Evolutionary conservation across 2,888 invertebrate species (phyloP).

Genomic region (Polymixis lichenea): DNA sequence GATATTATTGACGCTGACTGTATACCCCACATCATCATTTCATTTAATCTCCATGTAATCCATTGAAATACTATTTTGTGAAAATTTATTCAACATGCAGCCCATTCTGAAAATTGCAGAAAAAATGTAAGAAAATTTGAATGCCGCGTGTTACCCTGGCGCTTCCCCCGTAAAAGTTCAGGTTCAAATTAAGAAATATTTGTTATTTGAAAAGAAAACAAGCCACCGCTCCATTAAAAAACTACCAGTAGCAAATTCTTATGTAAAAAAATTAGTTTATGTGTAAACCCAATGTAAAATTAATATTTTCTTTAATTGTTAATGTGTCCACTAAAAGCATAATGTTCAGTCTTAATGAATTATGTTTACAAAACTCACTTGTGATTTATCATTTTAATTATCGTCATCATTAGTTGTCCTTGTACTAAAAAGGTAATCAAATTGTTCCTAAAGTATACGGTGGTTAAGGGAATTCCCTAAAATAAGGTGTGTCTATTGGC

Average conservation of each 20-base stretch:
- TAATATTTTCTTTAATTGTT: background rate
- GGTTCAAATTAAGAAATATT: background rate
- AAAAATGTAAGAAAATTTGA: no score
- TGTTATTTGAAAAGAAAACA: background rate
- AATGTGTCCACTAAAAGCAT: background rate
- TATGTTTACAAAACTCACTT: constrained; percentile 30
- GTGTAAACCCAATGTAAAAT: background rate
- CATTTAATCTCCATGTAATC: no score
- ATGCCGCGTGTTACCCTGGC: no score
- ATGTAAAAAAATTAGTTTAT: background rate
- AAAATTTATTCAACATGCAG: no score
- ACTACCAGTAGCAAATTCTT: background rate
- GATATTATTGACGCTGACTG: no score
- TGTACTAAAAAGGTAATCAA: constrained; percentile 25
- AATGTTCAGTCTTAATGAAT: background rate
- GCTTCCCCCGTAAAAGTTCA: background rate
- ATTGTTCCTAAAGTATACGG: constrained; percentile 3
- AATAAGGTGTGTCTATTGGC: constrained; percentile 16
- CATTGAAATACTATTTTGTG: no score
- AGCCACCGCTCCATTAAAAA: background rate
- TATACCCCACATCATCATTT: no score
- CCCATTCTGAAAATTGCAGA: no score
- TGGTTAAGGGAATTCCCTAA: constrained; percentile 47
- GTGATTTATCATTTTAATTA: constrained; percentile 38
- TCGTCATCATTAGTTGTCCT: constrained; percentile 45